Evolutionary conservation across 2,888 invertebrate species (phyloP), one percentile per base, ranked within the genome.

Genomic region (Tachina grossa): DNA sequence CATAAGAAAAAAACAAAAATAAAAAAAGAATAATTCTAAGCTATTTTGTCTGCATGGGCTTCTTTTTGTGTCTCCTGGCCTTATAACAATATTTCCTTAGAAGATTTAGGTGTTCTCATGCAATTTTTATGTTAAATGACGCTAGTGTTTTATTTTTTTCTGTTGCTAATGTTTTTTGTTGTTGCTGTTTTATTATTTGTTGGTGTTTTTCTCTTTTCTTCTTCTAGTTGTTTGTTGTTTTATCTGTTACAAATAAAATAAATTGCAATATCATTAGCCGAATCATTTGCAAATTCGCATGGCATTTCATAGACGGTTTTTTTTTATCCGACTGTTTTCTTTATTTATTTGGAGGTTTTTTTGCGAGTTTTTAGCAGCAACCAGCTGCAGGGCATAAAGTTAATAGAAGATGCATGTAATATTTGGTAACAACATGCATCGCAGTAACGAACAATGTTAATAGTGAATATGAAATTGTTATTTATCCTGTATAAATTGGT

Each of bases 221-320:
- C 53, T 5, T 19, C 19, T 49, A 3, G 19, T 31, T 31, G 41
- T 31, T 71, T 69, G 75, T 71, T 47, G 53, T 79, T 79, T 79
- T 76, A 76, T 79, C 83, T 83, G 79, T 83, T 63, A 76, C 75
- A 83, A 85, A 85, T 85, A 72, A 82, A 83, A 85, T 85, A 85
- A 85, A 85, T 85, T 85, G 82, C 85, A 71, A 85, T 85, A 83
- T 85, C 85, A 85, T 85, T 85, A 85, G 83, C 68, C 66, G 53
- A 76, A 85, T 85, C 83, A 83, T 85, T 85, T 85, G 83, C 83
- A 85, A 85, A 85, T 79, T 83, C 76, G 75, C 85, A 83, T 82
- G 47, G 75, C 78, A 79, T 13, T 82, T 68, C 41, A 19, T 49
- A 31, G 19, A 19, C 22, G 3, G 63, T 16, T 61, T 41, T n/a